Evolutionary conservation across 23 tunicate genomes (phyloP), one percentile per base, ranked within the genome.

Genomic region (Clavelina lepadiformis): DNA sequence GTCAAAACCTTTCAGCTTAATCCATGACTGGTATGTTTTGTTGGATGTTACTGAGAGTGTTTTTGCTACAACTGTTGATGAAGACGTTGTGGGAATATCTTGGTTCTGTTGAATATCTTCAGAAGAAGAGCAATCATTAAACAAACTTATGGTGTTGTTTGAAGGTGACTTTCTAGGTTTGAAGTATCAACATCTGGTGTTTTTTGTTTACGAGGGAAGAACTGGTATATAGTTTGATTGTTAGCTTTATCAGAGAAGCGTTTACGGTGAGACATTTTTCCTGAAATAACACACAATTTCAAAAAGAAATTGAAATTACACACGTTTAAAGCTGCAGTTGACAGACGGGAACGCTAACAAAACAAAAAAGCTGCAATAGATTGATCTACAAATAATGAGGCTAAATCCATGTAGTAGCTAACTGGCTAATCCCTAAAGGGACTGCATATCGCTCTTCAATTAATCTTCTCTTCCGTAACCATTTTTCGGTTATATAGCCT

Each of bases 141-240:
- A 51, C 68, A 63, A 63, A 63, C 50, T 35, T 63, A 63, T 63
- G 68, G 68, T 63, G 50, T 63, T 63, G 68, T 51, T 63, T 5
- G 64, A 63, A 26, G 50, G 23, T 63, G 50, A 63, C 68, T 36
- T 63, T 63, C 68, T 51, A 36, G 68, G 50, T 63, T 63, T 34
- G 68, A 51, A 35, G 68, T 50, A 50, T 63, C 68, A 63, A 63
- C 68, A 63, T 36, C 28, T 63, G 68, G 51, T 63, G 68, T 63
- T 35, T 27, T 63, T 34, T 27, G 68, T 63, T 63, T 63, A 63
- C 22, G 37, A 63, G 50, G 21, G 38, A 63, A 63, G 38, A 63
- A 63, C 68, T 63, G 49, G 51, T 34, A 36, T 35, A 63, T 35
- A 63, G 51, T 63, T 63, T n/a, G 38, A 63, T 63, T 63, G 68